Percentiles rank a stretch among this genome's conserved stretches.
These are phyloP conservation scores for Xerus rutilus DNA, from an alignment of 2,797 vertebrate genomes.

Conservation along the genomic window DNA sequence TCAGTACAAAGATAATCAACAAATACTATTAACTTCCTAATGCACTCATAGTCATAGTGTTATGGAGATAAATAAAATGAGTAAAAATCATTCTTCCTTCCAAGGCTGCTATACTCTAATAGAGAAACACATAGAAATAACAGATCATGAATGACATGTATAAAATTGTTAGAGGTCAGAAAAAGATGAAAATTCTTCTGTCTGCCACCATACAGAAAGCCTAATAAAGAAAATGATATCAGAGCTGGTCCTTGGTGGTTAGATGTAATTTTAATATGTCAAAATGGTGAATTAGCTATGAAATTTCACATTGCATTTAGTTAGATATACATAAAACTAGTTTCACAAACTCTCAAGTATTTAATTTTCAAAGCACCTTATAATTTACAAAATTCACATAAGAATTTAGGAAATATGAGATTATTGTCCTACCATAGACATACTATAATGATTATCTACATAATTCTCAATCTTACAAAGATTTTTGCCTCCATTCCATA, in stretches of 20 bases:
- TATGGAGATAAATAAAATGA: neutral
- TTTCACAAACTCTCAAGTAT: neutral
- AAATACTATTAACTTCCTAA: neutral
- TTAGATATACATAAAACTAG: neutral
- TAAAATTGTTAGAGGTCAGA: neutral
- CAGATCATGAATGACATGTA: neutral
- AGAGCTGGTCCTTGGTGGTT: neutral
- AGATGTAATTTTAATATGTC: neutral
- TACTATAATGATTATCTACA: neutral
- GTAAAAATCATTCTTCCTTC: neutral
- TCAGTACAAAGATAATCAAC: neutral
- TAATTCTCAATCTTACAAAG: constrained; percentile 26
- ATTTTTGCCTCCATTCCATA: neutral
- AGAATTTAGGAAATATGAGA: neutral
- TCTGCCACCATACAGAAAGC: neutral
- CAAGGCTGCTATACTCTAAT: neutral
- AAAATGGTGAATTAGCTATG: neutral
- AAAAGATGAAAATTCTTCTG: neutral
- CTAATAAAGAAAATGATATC: neutral
- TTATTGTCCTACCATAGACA: neutral
- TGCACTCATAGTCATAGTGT: neutral
- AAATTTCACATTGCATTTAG: neutral
- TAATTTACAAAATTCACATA: neutral
- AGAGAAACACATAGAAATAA: neutral
- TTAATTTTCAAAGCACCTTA: constrained; percentile 33